Evolutionary conservation across 2,113 vertebrate species (phyloP), one percentile per base, ranked within the genome.

Genomic region (Jaculus jaculus): DNA sequence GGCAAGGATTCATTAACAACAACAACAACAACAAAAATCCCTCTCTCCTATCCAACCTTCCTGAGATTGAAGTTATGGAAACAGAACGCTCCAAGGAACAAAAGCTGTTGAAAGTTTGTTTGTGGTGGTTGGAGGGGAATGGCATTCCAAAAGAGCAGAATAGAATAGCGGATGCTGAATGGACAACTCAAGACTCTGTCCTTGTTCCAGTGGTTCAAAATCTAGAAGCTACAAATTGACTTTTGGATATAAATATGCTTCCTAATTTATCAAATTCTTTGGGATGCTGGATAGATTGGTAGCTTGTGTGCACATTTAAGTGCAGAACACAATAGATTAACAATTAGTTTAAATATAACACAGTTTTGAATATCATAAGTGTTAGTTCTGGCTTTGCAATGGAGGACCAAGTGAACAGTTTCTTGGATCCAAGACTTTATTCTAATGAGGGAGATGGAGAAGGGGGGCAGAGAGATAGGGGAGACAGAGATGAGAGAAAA

Each of bases 1-100:
- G 68, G 91, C 65, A 91, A 66, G 68, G 54, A 73, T 91, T 96
- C 81, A 13, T 94, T 92, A 93, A 89, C 73, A 92, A 81, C 7
- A 58, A 9, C 13, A 91, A 80, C 61, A 94, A n/a, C 8, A 20
- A 61, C 60, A 89, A 92, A 90, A 73, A 34, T 87, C 16, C 7
- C 65, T 90, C 54, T 83, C 28, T 86, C 5, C 66, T 58, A n/a
- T 28, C 26, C 90, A 88, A 90, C 12, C 86, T 92, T 92, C 72
- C 23, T 65, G n/a, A 87, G 83, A 94, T 71, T 84, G 71, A 96
- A 94, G 71, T 87, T 93, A 92, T 83, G 84, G 89, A 88, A 94
- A 94, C n/a, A 85, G 81, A 81, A 75, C n/a, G 30, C 54, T 68
- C 42, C 34, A 54, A 90, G 81, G 63, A 88, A 86, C 78, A 93